Percentiles rank a stretch among this genome's conserved stretches.
Evolutionary conservation across 2,797 vertebrate genomes (phyloP).

Genomic region (Myripristis jacobus): DNA sequence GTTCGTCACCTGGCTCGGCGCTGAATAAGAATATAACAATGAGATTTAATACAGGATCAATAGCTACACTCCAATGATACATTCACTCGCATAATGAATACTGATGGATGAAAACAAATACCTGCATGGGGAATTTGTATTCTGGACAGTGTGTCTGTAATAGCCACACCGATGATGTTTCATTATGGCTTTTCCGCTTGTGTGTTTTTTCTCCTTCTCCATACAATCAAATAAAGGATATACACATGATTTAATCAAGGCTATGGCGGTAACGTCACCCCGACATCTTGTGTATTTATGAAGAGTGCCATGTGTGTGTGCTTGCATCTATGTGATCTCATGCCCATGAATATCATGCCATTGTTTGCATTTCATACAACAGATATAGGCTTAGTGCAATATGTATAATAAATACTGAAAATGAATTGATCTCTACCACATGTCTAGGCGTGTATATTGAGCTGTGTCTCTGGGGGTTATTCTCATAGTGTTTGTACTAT

Average conservation of each 20-base stretch:
- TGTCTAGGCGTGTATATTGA: slow-evolving; percentile 68
- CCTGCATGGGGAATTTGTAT: slow-evolving; percentile 76
- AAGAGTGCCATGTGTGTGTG: slow-evolving; percentile 57
- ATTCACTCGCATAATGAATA: slow-evolving; percentile 79
- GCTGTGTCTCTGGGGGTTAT: slow-evolving; percentile 60
- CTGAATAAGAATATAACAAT: slow-evolving; percentile 80
- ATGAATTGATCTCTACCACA: slow-evolving; percentile 80
- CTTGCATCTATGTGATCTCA: slow-evolving; percentile 71
- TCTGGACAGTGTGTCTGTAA: slow-evolving; percentile 68
- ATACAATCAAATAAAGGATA: slow-evolving; percentile 80
- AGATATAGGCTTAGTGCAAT: slow-evolving; percentile 73
- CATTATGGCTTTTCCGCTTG: slow-evolving; percentile 70
- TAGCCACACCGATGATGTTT: slow-evolving; percentile 74
- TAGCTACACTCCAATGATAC: slow-evolving; percentile 77
- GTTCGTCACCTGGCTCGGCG: slow-evolving; percentile 65
- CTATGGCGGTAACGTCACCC: slow-evolving; percentile 68
- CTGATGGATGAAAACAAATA: slow-evolving; percentile 79
- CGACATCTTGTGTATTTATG: slow-evolving; percentile 78
- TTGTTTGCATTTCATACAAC: slow-evolving; percentile 80
- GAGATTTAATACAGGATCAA: slow-evolving; percentile 82
- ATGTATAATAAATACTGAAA: slow-evolving; percentile 79
- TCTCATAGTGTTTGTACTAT: slow-evolving; percentile 64
- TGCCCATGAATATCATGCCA: slow-evolving; percentile 69
- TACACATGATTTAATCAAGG: slow-evolving; percentile 80
- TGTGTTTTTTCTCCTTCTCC: slow-evolving; percentile 59